phyloP scores from a whole-genome alignment of 2,888 invertebrate species.

The Amitus sp. region DNA sequence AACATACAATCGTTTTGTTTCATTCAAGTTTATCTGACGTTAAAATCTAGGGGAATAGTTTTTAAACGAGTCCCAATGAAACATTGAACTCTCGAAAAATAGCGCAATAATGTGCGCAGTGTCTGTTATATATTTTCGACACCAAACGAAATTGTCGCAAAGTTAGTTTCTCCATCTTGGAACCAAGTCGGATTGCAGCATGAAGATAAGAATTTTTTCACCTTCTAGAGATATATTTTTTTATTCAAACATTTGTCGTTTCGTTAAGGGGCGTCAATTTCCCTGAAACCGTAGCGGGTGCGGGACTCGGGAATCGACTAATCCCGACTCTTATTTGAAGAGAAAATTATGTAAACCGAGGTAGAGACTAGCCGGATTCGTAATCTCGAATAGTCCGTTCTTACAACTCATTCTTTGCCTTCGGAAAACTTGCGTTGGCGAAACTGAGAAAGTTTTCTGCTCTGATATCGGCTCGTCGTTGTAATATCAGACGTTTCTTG shows the following conservation, averaged over 20 bases:
- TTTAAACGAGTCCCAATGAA: neutral
- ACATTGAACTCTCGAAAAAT: neutral
- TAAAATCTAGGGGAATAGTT: no score
- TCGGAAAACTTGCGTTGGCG: constrained; percentile 34
- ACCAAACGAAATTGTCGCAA: no score
- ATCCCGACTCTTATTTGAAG: constrained; percentile 17
- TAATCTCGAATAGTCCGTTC: constrained; percentile 35
- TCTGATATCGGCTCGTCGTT: constrained; percentile 34
- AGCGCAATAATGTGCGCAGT: no score
- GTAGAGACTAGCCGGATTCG: constrained; percentile 29
- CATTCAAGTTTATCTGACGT: no score
- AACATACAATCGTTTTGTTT: neutral
- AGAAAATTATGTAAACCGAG: constrained; percentile 34
- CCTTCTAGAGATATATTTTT: constrained; percentile 1
- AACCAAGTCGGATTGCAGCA: no score
- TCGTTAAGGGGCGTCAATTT: neutral
- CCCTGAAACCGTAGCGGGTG: neutral
- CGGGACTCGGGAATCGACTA: constrained; percentile 2
- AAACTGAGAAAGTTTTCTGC: constrained; percentile 38
- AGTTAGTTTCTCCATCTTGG: no score
- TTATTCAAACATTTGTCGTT: constrained; percentile 3
- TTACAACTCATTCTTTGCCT: constrained; percentile 38
- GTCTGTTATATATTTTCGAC: no score
- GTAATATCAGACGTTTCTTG: constrained; percentile 31
- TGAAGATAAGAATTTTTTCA: neutral